These are phyloP conservation scores for Criorhina ranunculi DNA, from an alignment of 2,888 invertebrate genomes.

Conservation along the genomic window DNA sequence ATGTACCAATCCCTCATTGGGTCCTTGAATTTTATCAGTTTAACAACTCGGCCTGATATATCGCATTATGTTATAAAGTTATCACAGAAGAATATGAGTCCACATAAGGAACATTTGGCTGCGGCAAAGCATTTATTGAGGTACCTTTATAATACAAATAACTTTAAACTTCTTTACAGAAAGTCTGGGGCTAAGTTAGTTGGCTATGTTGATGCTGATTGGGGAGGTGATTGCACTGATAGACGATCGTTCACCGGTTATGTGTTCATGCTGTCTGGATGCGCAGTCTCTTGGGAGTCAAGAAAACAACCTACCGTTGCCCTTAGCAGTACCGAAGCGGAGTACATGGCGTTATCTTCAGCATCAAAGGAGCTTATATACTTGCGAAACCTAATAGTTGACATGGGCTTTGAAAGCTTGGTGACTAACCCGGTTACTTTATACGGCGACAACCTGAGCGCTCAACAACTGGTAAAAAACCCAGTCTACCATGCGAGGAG, in stretches of 20 bases:
- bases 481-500: background rate
- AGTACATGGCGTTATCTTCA: slow-evolving; percentile 3
- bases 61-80: background rate
- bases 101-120: background rate
- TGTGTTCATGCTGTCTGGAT: too few species aligned
- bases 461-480: background rate
- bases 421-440: too few species aligned
- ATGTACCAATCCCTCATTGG: background rate
- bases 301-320: slow-evolving; percentile 19
- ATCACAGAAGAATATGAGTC: background rate
- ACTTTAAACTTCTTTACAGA: too few species aligned
- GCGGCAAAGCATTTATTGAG: background rate
- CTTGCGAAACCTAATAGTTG: background rate
- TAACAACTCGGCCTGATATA: background rate
- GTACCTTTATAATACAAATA: too few species aligned
- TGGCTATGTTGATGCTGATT: too few species aligned
- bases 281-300: background rate
- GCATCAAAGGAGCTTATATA: slow-evolving; percentile 20
- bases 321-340: too few species aligned
- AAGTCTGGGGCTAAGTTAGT: too few species aligned
- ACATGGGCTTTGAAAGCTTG: background rate
- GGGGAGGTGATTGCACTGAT: too few species aligned
- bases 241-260: too few species aligned
- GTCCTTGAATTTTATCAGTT: background rate
- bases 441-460: background rate